phyloP scores from a whole-genome alignment of 37 sponge, comb jelly and placozoan genomes.

The Corticium candelabrum region DNA sequence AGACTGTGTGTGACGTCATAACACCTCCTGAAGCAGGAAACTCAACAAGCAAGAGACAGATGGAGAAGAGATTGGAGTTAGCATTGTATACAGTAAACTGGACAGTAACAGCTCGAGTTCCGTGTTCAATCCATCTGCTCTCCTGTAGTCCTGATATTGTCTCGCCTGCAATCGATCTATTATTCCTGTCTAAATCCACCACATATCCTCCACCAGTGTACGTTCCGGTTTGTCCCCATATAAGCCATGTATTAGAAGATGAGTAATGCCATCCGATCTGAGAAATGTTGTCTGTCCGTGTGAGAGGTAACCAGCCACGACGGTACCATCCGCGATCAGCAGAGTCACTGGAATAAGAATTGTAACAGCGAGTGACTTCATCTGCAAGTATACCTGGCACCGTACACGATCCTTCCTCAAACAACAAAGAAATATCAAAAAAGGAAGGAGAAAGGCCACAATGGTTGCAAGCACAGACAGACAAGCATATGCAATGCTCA shows the following conservation, averaged over 20 bases:
- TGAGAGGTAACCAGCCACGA: not conserved
- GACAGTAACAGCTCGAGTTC: not conserved
- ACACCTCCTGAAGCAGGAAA: not conserved
- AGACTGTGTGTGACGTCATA: not conserved
- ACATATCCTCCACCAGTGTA: not conserved
- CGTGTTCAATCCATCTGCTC: not conserved
- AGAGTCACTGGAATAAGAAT: not conserved
- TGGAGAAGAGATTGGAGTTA: not conserved
- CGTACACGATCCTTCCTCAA: too few relatives aligned
- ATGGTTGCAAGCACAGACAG: too few relatives aligned
- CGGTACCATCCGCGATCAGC: not conserved
- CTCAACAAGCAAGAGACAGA: not conserved
- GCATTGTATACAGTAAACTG: not conserved
- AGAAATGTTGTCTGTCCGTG: not conserved
- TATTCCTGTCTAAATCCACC: not conserved
- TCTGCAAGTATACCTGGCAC: too few relatives aligned
- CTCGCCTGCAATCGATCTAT: not conserved
- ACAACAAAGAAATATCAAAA: too few relatives aligned
- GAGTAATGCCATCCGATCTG: not conserved
- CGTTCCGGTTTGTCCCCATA: not conserved
- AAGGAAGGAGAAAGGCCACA: too few relatives aligned
- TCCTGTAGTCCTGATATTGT: not conserved
- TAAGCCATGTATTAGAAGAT: not conserved
- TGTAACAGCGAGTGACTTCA: too few relatives aligned
- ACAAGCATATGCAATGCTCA: too few relatives aligned